Base-by-base conservation (phyloP, 2,888 invertebrate genomes). In the Troglohyphantes excavatus region DNA sequence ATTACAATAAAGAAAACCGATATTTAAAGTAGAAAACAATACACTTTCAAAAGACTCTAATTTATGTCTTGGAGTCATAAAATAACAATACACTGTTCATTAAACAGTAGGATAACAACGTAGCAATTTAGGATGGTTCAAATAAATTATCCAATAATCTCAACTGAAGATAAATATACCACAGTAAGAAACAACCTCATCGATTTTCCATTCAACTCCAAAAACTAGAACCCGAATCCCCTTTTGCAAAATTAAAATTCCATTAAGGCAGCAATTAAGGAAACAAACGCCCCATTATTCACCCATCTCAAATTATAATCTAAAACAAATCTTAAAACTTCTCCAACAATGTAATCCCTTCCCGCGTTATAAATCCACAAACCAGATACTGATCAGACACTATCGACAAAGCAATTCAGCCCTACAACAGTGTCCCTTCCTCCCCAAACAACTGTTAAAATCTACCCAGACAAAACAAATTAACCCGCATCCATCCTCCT, bases 231-330 rank as follows among this genome's bases (percentile, higher is more conserved):
- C 39, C n/a, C n/a, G n/a, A 7, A 53, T 13, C n/a, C 53, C 46
- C 53, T n/a, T 53, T 53, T 53, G 53, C n/a, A 53, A 53, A n/a
- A 53, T 53, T 53, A 53, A 53, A 53, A 53, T 53, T 53, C 53
- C 53, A 53, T 53, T 53, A 53, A 9, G 13, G 53, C 17, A 53
- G n/a, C 53, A 53, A 53, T 53, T 53, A 53, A 53, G 17, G 53
- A n/a, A 2, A 53, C 53, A 53, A 53, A 6, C 53, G 9, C 5
- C n/a, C 53, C 53, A 53, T 53, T 53, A 53, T 53, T 17, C 53
- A 53, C 17, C 53, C 53, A 13, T n/a, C 17, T 53, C n/a, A 2
- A n/a, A 53, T 53, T 53, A 53, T 53, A 17, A 53, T 53, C 53
- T 17, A 53, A 17, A 17, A 13, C 17, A 13, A 13, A 53, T 53